Evolutionary conservation across 2,113 vertebrate species (phyloP), one percentile per base, ranked within the genome.

Genomic region (Carassius auratus): DNA sequence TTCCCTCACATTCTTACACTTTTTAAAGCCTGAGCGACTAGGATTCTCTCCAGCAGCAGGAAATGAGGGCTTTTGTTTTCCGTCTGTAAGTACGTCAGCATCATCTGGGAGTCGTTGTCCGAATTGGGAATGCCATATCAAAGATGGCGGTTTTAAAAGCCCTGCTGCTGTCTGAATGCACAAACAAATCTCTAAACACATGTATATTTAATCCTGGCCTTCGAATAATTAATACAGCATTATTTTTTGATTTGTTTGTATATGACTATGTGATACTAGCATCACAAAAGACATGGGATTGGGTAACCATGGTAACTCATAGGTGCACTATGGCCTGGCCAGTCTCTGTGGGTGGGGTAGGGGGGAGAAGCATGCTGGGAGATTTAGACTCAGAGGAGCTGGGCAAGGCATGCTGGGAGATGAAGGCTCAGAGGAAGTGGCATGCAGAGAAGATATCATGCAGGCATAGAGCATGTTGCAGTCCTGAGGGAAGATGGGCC

Each of bases 141-240:
- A 68, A 84, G 84, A 80, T 80, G 84, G 80, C 59, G 26, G 61
- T 50, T 84, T 74, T 84, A 80, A 84, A 84, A 88, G 81, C 68
- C 45, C 52, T 64, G 68, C 81, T 81, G 81, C 66, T 66, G 45
- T 86, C 17, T 61, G 59, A 36, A 42, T 1, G 26, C 55, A 84
- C 50, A 77, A 86, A 84, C 76, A 86, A 86, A 68, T 76, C 87
- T 86, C 87, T 73, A 68, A 86, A 86, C 76, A 74, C 76, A 86
- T 88, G 81, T 84, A 88, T 88, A 88, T 88, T 88, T 88, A 76
- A 88, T 88, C 69, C 85, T 14, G 69, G 81, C 61, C 81, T 84
- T 84, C 75, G 59, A 87, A 81, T 87, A 85, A 87, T 87, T 87
- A 88, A 88, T 84, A 83, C 42, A 76, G 8, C 87, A 86, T 84